These are phyloP conservation scores for Cosmopolites sordidus DNA, from an alignment of 2,888 invertebrate species.

Conservation along the genomic window DNA sequence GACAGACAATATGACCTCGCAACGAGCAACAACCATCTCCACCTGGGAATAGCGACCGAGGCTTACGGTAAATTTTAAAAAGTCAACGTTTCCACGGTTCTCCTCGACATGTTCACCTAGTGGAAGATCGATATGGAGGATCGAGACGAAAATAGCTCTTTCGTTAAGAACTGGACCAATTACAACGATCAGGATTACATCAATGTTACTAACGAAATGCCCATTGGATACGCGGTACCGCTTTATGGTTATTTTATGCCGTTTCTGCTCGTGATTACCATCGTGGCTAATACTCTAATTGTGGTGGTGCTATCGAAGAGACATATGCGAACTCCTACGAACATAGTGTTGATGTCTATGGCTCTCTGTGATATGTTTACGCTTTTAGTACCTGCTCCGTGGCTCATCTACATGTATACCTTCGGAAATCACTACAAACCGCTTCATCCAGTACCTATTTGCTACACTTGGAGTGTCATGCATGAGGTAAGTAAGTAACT, in stretches of 20 bases:
- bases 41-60: too few relatives aligned
- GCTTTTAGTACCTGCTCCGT: slow-evolving; percentile 83
- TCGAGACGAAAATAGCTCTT: slow-evolving; percentile 1
- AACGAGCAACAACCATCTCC: too few relatives aligned
- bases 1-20: too few relatives aligned
- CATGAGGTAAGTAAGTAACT: slow-evolving; percentile 64
- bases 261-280: slow-evolving; percentile 77
- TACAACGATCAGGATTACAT: slow-evolving; percentile 42
- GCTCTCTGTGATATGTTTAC: slow-evolving; percentile 93
- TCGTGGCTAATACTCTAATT: slow-evolving; percentile 86
- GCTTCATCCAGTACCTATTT: slow-evolving; percentile 68
- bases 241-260: slow-evolving; percentile 79
- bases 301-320: slow-evolving; percentile 84
- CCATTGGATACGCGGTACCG: slow-evolving; percentile 63
- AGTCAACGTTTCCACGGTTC: too few relatives aligned
- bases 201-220: slow-evolving; percentile 65
- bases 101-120: too few relatives aligned
- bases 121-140: neutral
- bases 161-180: neutral
- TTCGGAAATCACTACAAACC: slow-evolving; percentile 83
- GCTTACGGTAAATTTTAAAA: too few relatives aligned
- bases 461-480: slow-evolving; percentile 76
- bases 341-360: slow-evolving; percentile 92
- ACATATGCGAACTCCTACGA: slow-evolving; percentile 90
- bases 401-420: slow-evolving; percentile 89